Evolutionary conservation across 2,797 vertebrate genomes (phyloP).

Genomic region (Danio kyathit): DNA sequence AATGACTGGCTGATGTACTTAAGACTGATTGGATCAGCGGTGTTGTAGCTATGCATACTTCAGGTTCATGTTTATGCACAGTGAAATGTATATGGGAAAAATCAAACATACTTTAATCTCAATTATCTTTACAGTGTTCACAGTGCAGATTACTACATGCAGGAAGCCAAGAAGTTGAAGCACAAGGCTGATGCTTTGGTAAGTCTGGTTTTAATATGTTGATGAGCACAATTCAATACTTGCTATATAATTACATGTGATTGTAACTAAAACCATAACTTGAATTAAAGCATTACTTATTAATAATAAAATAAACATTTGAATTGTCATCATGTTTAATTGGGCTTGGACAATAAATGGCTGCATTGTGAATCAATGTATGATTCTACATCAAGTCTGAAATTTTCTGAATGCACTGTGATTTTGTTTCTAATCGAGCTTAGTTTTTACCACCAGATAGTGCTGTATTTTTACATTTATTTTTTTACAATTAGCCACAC

Average conservation of each 20-base stretch:
- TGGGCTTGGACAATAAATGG: too few relatives aligned
- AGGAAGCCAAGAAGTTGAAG: slow-evolving; percentile 97
- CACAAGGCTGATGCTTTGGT: slow-evolving; percentile 98
- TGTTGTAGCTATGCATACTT: neutral
- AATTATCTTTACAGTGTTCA: slow-evolving; percentile 83
- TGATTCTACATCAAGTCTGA: too few relatives aligned
- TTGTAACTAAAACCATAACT: neutral
- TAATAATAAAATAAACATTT: neutral
- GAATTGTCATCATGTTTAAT: too few relatives aligned
- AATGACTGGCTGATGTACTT: neutral
- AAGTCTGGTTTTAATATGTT: slow-evolving; percentile 58
- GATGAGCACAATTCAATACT: neutral
- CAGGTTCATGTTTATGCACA: neutral
- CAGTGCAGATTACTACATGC: slow-evolving; percentile 97
- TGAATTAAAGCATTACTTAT: neutral
- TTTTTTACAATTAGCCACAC: too few relatives aligned
- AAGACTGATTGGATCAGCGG: neutral
- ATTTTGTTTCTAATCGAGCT: too few relatives aligned
- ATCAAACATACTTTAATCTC: slow-evolving; percentile 28
- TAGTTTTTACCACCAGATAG: too few relatives aligned
- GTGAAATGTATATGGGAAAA: neutral
- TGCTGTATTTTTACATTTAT: too few relatives aligned
- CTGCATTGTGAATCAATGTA: too few relatives aligned
- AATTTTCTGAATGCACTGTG: too few relatives aligned
- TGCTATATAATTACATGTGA: neutral